Conservation (phyloP, 2,888 invertebrate genomes). For the Troides oblongomaculatus region DNA sequence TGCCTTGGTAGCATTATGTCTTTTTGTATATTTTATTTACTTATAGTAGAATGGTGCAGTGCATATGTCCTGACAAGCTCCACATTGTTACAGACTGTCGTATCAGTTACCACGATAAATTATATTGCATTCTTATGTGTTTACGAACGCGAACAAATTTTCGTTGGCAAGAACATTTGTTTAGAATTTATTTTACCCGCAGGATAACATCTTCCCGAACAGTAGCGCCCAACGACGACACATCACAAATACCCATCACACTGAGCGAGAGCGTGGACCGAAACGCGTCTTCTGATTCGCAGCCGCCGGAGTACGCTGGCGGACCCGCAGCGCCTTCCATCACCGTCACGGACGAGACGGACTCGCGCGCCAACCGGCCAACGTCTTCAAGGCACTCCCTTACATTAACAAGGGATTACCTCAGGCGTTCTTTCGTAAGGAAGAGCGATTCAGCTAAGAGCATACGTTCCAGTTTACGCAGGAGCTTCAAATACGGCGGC, state of each 20-base stretch:
- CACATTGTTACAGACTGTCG: no score
- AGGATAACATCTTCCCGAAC: slow-evolving; percentile 64
- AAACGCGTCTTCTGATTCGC: slow-evolving; percentile 48
- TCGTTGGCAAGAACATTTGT: no score
- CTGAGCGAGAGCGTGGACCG: slow-evolving; percentile 67
- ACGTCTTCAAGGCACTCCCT: slow-evolving; percentile 58
- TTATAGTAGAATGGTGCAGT: no score
- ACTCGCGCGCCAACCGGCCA: slow-evolving; percentile 42
- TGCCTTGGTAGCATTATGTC: no score
- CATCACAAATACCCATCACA: slow-evolving; percentile 64
- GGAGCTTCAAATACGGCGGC: slow-evolving; percentile 70
- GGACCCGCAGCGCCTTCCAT: slow-evolving; percentile 51
- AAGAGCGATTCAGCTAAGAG: slow-evolving; percentile 69
- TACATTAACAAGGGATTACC: slow-evolving; percentile 59
- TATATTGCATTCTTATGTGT: no score
- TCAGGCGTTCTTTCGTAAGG: slow-evolving; percentile 65
- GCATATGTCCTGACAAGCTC: no score
- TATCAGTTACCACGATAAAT: no score
- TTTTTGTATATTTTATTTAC: no score
- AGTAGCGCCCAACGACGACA: slow-evolving; percentile 49
- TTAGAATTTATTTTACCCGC: slow-evolving; percentile 12
- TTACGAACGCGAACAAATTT: not conserved
- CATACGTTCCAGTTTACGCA: slow-evolving; percentile 65
- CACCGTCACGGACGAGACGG: slow-evolving; percentile 60
- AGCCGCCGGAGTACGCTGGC: slow-evolving; percentile 34